Evolutionary conservation across 53 echinoderm and acorn worm genomes (phyloP).

Genomic region (Patiria pectinifera): DNA sequence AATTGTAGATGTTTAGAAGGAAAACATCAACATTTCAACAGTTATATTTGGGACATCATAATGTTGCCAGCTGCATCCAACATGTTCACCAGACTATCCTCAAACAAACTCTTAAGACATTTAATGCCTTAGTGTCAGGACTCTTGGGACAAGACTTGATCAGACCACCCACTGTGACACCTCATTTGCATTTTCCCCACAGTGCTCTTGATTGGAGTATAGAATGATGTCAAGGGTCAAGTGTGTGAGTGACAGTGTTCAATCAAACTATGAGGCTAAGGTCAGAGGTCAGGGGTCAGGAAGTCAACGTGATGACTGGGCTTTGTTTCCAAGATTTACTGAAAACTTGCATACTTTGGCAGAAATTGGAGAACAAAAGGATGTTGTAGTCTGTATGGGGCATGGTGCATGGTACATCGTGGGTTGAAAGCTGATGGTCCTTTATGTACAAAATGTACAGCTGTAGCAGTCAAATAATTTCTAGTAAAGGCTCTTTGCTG

Average conservation of each 20-base stretch:
- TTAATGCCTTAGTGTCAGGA: neutral
- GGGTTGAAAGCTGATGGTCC: too few relatives aligned
- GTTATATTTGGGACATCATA: neutral
- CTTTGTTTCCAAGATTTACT: neutral
- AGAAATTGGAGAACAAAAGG: neutral
- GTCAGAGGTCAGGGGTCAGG: neutral
- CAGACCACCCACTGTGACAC: conserved; percentile 52
- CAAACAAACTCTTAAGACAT: neutral
- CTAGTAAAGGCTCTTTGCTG: too few relatives aligned
- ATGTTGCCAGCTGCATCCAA: conserved; percentile 2
- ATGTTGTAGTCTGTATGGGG: neutral
- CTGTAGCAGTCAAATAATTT: too few relatives aligned
- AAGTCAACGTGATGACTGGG: neutral
- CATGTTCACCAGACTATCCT: conserved; percentile 18
- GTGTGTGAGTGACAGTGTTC: conserved; percentile 4
- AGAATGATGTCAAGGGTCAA: conserved; percentile 44
- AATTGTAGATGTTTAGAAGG: neutral
- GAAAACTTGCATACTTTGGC: neutral
- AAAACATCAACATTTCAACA: conserved; percentile 6
- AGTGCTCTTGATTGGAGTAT: conserved; percentile 20
- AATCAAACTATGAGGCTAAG: neutral
- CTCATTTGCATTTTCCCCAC: conserved; percentile 41
- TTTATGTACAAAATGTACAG: too few relatives aligned
- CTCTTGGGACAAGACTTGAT: conserved; percentile 24
- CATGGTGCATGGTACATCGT: neutral